Base-by-base conservation (phyloP, 2,888 invertebrate genomes). In the Hyposoter dolosus region DNA sequence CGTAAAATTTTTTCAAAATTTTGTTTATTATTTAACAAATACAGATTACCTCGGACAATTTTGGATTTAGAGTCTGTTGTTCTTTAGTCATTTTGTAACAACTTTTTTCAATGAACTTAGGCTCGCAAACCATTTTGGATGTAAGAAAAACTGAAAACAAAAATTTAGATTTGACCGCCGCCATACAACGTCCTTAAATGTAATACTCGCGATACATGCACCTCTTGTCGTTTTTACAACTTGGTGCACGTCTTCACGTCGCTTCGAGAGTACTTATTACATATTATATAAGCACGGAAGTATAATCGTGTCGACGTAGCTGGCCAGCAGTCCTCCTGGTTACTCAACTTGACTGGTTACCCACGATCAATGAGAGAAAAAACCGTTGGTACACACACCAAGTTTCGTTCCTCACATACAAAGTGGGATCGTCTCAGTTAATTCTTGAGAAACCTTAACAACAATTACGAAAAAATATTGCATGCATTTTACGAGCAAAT, bases 271-370 rank as follows among this genome's bases (percentile, higher is more conserved):
- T 77, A 75, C 86, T 86, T 81, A 83, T 86, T 86, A 83, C 83
- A 69, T 72, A 86, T 86, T 86, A 86, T 86, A 86, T 81, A 83
- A 86, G 81, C 86, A 28, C 86, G 86, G 86, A 86, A 86, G 86
- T 86, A 82, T 78, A 75, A 83, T 86, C 83, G 81, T 53, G 86
- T 75, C 69, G 86, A 78, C 86, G 86, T 56, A 32, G 47, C 65
- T 43, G 86, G 81, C 81, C 83, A 77, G 80, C 83, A 74, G 79
- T 82, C 80, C 80, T 72, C 77, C 76, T 82, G 71, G 80, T 86
- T 86, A 81, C 86, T 83, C 81, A 86, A 86, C 86, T 74, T 71
- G 50, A 72, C 72, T 66, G 53, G 80, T 77, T 77, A 74, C 65
- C 35, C 66, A 23, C 68, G 81, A 74, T 83, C 80, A 82, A 86